Conservation (phyloP, 1,140 invertebrate species). For the Sitobion miscanthi region DNA sequence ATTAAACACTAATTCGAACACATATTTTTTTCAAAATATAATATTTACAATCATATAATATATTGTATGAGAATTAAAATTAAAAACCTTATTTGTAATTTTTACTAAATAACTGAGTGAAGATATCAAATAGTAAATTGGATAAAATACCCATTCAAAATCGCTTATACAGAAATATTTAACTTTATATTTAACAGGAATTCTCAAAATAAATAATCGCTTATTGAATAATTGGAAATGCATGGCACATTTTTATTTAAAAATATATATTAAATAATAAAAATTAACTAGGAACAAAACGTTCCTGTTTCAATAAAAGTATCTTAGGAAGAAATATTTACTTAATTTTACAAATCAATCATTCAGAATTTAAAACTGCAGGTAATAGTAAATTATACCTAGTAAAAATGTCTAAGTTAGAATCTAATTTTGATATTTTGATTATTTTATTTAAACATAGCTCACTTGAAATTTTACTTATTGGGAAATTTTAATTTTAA, state of each 20-base stretch:
- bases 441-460: background rate
- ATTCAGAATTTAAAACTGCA: background rate
- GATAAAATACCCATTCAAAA: background rate
- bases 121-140: background rate
- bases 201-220: background rate
- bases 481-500: background rate
- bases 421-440: slow-evolving; percentile 36
- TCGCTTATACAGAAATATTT: background rate
- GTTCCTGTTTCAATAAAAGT: slow-evolving; percentile 31
- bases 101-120: background rate
- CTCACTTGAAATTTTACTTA: background rate
- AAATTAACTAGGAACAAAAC: slow-evolving; percentile 32
- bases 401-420: background rate
- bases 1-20: slow-evolving; percentile 31
- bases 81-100: background rate
- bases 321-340: slow-evolving; percentile 22
- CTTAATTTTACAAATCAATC: background rate
- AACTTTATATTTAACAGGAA: slow-evolving; percentile 29
- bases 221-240: slow-evolving; percentile 43
- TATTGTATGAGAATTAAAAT: background rate
- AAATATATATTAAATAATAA: slow-evolving; percentile 30
- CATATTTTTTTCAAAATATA: slow-evolving; percentile 3
- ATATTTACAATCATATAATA: slow-evolving; percentile 1
- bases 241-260: slow-evolving; percentile 39
- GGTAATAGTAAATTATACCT: background rate